Conservation (phyloP, 2,888 invertebrate genomes). For the Xylota segnis region DNA sequence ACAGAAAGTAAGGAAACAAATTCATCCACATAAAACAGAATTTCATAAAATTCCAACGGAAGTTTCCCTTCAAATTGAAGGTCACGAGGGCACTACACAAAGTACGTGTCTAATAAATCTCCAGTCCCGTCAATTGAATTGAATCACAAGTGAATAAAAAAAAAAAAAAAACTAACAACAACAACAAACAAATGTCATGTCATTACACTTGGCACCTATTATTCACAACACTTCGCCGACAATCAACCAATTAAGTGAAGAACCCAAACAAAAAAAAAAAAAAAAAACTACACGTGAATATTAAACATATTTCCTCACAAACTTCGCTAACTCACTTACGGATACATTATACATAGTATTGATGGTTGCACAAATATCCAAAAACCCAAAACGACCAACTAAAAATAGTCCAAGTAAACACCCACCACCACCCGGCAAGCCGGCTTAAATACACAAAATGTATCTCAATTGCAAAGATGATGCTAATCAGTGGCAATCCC, state of each 20-base stretch:
- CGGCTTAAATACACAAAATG: slow-evolving; percentile 25
- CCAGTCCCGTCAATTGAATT: slow-evolving; percentile 41
- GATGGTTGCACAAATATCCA: slow-evolving; percentile 42
- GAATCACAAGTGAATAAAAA: slow-evolving; percentile 48
- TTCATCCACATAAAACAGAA: neutral
- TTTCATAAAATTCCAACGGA: slow-evolving; percentile 42
- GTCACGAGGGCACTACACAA: slow-evolving; percentile 51
- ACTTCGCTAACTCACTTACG: slow-evolving; percentile 14
- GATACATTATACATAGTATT: too few relatives aligned
- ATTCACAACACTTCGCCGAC: slow-evolving; percentile 22
- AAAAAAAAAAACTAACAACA: neutral
- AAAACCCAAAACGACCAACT: slow-evolving; percentile 32
- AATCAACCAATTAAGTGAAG: slow-evolving; percentile 64
- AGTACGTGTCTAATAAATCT: slow-evolving; percentile 21
- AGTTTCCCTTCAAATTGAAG: slow-evolving; percentile 66
- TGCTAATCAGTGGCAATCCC: slow-evolving; percentile 49
- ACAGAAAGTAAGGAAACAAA: too few relatives aligned
- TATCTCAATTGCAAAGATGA: slow-evolving; percentile 56
- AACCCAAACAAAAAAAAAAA: slow-evolving; percentile 57
- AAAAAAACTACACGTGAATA: slow-evolving; percentile 53
- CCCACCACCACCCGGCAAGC: neutral
- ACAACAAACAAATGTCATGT: slow-evolving; percentile 20
- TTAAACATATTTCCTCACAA: slow-evolving; percentile 17
- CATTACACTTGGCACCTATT: slow-evolving; percentile 48
- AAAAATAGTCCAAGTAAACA: slow-evolving; percentile 27